Evolutionary conservation across 2,888 invertebrate species (phyloP).

Genomic region (Corbicula japonica): DNA sequence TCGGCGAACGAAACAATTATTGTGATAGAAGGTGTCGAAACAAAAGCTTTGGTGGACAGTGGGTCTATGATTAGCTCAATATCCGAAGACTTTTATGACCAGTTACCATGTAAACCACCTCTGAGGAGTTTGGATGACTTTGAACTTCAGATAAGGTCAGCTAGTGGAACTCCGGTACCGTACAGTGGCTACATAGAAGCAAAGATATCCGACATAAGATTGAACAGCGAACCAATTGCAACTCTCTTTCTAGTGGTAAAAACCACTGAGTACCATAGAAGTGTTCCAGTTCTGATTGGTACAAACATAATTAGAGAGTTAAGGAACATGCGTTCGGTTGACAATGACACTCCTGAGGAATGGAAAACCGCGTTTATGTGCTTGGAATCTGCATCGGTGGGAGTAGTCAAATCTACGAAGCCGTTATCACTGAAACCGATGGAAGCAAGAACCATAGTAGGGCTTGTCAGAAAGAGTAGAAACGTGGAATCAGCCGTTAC

Average conservation of each 20-base stretch:
- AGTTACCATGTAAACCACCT: too few species aligned
- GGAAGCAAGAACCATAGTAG: slow-evolving; percentile 18
- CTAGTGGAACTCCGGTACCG: background rate
- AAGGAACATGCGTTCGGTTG: background rate
- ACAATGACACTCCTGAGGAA: background rate
- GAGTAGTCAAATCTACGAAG: slow-evolving; percentile 26
- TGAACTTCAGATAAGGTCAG: too few species aligned
- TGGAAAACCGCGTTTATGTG: slow-evolving; percentile 19
- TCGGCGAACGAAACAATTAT: too few species aligned
- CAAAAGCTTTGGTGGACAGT: too few species aligned
- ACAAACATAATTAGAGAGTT: slow-evolving; percentile 20
- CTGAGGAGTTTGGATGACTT: too few species aligned
- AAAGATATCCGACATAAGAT: background rate
- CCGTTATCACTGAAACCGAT: slow-evolving; percentile 14
- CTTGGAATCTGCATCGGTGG: background rate
- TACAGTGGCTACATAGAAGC: slow-evolving; percentile 28
- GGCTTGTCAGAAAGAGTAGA: slow-evolving; percentile 5
- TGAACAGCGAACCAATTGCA: background rate
- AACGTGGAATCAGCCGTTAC: slow-evolving; percentile 18
- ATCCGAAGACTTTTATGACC: too few species aligned
- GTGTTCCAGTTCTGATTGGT: slow-evolving; percentile 23
- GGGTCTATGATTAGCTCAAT: too few species aligned
- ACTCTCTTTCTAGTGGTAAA: slow-evolving; percentile 13
- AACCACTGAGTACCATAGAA: slow-evolving; percentile 2
- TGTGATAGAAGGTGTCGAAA: too few species aligned